Evolutionary conservation across 2,113 vertebrate species (phyloP), one percentile per base, ranked within the genome.

Genomic region (Agapornis roseicollis): DNA sequence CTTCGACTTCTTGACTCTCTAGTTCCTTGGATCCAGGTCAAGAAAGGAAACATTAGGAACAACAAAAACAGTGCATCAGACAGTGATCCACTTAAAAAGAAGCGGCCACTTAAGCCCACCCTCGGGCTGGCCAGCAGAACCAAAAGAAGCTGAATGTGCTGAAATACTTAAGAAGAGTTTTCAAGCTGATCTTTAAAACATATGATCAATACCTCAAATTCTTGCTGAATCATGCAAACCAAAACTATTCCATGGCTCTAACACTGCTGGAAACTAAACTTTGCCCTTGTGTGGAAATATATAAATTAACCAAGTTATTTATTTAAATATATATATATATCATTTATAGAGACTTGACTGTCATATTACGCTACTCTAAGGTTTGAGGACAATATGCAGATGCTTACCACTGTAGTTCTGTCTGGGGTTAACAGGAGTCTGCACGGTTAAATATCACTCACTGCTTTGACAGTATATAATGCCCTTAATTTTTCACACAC

Each of bases 391-490:
- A 87, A 77, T 31, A 76, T 41, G 60, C 90, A 95, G 88, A 71
- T 77, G n/a, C 19, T 91, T 90, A 56, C 24, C 41, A 37, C 28
- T 88, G 39, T 63, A 79, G 77, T 13, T 88, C 47, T 92, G 15
- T 72, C 35, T 69, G 70, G 41, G 44, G 11, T 69, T 89, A 87
- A 87, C 41, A 90, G 61, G 65, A 89, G 61, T 58, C 85, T 92
- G 27, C 31, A 61, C 82, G 37, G 90, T 85, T 87, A 93, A 93
- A 53, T 94, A 88, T 41, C 73, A 82, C 35, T 85, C 77, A 85
- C 61, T 92, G 65, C 17, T 89, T 79, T 96, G 85, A 94, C 65
- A 79, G 46, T 56, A 90, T 55, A 52, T 55, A 88, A 90, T 72
- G 47, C 44, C 37, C 29, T 81, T 79, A 93, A 79, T 84, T 90